Evolutionary conservation across 2,113 vertebrate genomes (phyloP).

Genomic region (Ptilorrhoa leucosticta): DNA sequence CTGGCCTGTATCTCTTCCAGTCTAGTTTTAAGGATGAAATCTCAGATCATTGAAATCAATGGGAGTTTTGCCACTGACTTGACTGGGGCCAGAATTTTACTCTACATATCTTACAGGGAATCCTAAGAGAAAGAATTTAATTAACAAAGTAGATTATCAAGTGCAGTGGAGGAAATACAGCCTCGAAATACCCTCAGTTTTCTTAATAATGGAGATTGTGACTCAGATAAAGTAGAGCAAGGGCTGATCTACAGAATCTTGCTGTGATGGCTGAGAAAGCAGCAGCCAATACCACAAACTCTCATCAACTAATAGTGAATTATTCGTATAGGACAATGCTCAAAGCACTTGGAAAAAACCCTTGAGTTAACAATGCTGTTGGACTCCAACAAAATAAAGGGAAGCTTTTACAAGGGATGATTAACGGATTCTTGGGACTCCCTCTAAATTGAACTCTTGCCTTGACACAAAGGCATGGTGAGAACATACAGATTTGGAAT

Average conservation of each 20-base stretch:
- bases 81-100: background rate
- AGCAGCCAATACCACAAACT: background rate
- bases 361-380: background rate
- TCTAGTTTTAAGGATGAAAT: background rate
- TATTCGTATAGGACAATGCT: background rate
- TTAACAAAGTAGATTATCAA: background rate
- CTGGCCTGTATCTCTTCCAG: background rate
- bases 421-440: background rate
- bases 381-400: background rate
- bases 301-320: background rate
- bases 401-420: background rate
- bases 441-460: background rate
- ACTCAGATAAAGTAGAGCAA: background rate
- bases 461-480: background rate
- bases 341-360: background rate
- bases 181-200: background rate
- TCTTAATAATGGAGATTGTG: background rate
- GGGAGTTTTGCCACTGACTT: constrained; percentile 9
- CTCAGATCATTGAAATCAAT: background rate
- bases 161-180: background rate
- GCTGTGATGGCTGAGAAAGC: background rate
- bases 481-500: background rate
- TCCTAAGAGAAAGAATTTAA: background rate
- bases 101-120: background rate
- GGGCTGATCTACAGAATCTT: background rate